phyloP scores from a whole-genome alignment of 2,888 invertebrate species.

The Chironomus tentans region DNA sequence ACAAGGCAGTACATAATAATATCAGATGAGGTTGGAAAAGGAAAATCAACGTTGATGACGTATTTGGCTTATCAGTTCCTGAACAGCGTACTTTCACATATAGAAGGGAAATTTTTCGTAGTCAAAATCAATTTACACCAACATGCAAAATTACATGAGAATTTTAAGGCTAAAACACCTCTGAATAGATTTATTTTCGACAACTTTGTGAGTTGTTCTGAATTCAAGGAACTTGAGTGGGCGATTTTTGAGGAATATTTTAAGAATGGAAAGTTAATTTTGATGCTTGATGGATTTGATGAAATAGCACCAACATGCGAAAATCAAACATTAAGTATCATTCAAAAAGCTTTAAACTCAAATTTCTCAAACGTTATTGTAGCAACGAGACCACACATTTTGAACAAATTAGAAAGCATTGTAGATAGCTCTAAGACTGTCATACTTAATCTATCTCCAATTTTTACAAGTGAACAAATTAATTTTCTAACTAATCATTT shows the following conservation, averaged over 20 bases:
- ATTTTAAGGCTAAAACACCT: background rate
- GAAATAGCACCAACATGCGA: background rate
- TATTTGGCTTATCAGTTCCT: background rate
- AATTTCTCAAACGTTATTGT: background rate
- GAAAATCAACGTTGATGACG: background rate
- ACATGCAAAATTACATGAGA: too few relatives aligned
- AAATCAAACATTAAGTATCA: background rate
- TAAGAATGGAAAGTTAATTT: background rate
- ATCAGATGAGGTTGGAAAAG: background rate
- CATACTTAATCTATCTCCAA: too few relatives aligned
- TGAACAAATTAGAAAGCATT: too few relatives aligned
- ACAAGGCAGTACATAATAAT: background rate
- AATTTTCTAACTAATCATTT: too few relatives aligned
- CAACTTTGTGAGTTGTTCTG: background rate
- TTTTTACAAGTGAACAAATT: too few relatives aligned
- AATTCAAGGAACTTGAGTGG: background rate
- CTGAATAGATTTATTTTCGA: background rate
- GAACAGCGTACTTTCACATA: too few relatives aligned
- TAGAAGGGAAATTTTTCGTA: too few relatives aligned
- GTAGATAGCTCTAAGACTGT: too few relatives aligned
- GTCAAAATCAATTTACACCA: too few relatives aligned
- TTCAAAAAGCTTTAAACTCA: background rate
- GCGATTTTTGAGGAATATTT: background rate
- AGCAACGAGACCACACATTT: background rate
- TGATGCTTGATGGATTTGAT: background rate